A percentile compares a stretch with the other conserved stretches of the same genome.
phyloP scores from a whole-genome alignment of 1,140 invertebrate species.

The Periplaneta americana region DNA sequence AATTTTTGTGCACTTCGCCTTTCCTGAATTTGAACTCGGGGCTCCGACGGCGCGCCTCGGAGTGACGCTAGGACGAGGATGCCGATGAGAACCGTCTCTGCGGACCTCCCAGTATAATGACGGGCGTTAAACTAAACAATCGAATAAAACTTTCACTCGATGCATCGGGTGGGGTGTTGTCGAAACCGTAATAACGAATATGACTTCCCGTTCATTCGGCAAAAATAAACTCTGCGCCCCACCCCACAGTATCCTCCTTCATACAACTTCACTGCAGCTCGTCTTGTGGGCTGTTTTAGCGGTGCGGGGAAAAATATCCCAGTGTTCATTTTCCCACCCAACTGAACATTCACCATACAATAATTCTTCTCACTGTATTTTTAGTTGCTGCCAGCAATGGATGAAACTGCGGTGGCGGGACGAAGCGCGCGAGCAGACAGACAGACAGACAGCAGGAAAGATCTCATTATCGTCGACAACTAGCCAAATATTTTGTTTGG shows the following conservation, averaged over 20 bases:
- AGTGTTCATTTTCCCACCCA: constrained; percentile 2
- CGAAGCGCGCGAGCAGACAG: neutral
- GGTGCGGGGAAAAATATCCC: too few species aligned
- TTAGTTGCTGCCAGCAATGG: neutral
- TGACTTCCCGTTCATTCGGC: neutral
- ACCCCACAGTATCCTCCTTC: neutral
- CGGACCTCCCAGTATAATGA: too few species aligned
- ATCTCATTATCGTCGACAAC: constrained; percentile 9
- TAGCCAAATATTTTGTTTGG: constrained; percentile 14
- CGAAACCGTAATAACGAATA: neutral
- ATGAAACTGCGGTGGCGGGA: neutral
- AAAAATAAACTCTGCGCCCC: neutral
- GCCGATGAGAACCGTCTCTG: too few species aligned
- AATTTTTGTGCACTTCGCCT: too few species aligned
- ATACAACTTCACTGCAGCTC: neutral
- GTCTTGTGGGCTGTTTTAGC: too few species aligned
- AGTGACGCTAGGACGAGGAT: too few species aligned
- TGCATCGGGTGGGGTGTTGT: neutral
- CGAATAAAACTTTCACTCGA: neutral
- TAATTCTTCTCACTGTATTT: neutral
- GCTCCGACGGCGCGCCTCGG: too few species aligned
- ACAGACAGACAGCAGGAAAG: neutral
- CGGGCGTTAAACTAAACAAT: neutral
- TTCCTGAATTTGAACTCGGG: too few species aligned
- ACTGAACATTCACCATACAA: neutral